Percentiles rank a stretch among this genome's conserved stretches.
phyloP scores from a whole-genome alignment of 2,888 invertebrate species.

The Enchytraeus crypticus region DNA sequence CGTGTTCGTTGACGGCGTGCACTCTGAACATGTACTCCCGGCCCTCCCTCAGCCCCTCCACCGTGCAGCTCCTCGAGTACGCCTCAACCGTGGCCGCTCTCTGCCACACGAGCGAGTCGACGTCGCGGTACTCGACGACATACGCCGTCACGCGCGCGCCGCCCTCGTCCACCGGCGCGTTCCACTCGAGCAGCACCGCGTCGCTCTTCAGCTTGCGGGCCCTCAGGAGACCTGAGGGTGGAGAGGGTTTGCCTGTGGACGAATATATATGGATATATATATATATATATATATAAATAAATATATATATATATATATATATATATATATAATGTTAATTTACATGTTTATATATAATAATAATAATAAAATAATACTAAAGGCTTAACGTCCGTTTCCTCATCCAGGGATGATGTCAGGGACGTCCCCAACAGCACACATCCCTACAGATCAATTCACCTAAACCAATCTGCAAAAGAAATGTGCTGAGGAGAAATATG shows the following conservation, averaged over 20 bases:
- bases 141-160: conserved; percentile 30
- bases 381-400: no score
- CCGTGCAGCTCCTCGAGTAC: conserved; percentile 16
- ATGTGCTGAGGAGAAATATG: no score
- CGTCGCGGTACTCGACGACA: conserved; percentile 30
- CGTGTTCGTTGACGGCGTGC: conserved; percentile 30
- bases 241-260: conserved; percentile 20
- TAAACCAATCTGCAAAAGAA: no score
- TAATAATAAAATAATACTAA: no score
- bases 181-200: conserved; percentile 72
- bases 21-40: conserved; percentile 45
- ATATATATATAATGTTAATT: no score
- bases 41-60: conserved; percentile 33
- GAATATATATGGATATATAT: no score
- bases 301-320: no score
- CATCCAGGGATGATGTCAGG: no score
- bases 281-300: no score
- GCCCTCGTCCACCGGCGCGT: conserved; percentile 56
- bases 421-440: no score
- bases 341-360: no score
- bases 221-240: conserved; percentile 22
- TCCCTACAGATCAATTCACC: no score
- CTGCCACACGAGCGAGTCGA: conserved; percentile 21
- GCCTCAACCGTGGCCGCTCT: conserved; percentile 18
- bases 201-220: conserved; percentile 55